Evolutionary conservation across 2,113 vertebrate genomes (phyloP).

Genomic region (Axis porcinus): DNA sequence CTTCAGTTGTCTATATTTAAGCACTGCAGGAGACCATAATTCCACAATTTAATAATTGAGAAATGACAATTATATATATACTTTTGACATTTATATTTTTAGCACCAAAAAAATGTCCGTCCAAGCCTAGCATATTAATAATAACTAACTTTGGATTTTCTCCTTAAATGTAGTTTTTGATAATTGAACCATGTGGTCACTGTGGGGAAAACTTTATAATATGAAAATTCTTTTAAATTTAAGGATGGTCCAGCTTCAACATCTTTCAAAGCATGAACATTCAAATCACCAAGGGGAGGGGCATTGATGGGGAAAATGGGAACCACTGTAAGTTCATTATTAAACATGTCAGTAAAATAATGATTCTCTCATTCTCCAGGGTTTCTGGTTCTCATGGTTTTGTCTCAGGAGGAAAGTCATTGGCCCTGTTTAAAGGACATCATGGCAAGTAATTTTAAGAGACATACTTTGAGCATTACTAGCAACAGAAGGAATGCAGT

Average conservation of each 20-base stretch:
- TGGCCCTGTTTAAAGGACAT: slow-evolving; percentile 12
- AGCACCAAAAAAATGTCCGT: neutral
- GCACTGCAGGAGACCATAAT: neutral
- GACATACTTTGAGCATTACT: slow-evolving; percentile 45
- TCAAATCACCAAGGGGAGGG: neutral
- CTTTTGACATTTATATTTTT: slow-evolving; percentile 7
- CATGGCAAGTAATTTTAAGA: slow-evolving; percentile 38
- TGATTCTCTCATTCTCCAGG: neutral
- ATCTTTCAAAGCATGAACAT: neutral
- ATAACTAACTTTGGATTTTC: neutral
- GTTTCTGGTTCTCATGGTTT: neutral
- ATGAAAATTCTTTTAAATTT: slow-evolving; percentile 20
- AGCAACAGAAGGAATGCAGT: slow-evolving; percentile 59
- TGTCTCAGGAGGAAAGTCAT: slow-evolving; percentile 32
- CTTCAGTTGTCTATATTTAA: slow-evolving; percentile 14
- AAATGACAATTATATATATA: neutral
- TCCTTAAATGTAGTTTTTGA: neutral
- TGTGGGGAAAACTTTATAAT: neutral
- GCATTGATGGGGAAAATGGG: neutral
- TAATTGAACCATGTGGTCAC: neutral
- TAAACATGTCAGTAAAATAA: slow-evolving; percentile 13
- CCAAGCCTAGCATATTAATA: neutral
- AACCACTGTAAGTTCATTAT: neutral
- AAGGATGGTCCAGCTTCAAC: neutral
- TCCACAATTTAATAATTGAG: neutral